Base-by-base conservation (phyloP, 1,140 invertebrate species). In the Danaus plexippus region DNA sequence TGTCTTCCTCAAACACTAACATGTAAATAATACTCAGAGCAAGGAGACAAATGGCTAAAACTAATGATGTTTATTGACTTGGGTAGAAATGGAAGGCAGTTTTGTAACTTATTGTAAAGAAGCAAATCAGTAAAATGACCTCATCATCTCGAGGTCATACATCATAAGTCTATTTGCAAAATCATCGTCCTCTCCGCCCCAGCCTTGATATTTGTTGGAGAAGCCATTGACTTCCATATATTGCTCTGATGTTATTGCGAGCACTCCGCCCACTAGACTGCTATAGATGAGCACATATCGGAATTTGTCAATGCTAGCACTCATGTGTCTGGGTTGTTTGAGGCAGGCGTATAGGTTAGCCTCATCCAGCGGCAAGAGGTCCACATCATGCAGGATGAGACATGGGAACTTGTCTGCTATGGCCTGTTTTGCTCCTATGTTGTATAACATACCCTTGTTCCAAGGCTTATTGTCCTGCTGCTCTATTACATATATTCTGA, bases 371-470 rank as follows among this genome's bases (percentile, higher is more conserved):
- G 97, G 97, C 59, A 99, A 90, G n/a, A 99, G 87, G 89, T 99
- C 98, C 43, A 99, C 95, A 74, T 99, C 98, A 77, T 98, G 97
- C 70, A 99, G 95, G 47, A 99, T 93, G 43, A 98, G 92, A 76
- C 98, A 99, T 7, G 95, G 91, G 85, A 93, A 96, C 53, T 91
- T 89, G 44, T 89, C 82, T 44, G 89, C 89, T 8, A 91, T 89
- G 0, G 95, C 94, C 66, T 94, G 91, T 11, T 89, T 86, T 51
- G 94, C 97, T 0, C 96, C 98, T 54, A 97, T 92, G 79, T 99
- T 99, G 73, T 98, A 94, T 3, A 99, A 89, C 75, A 74, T 10
- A 0, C 95, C 97, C 68, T 97, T 92, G 89, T 99, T 99, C 80
- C 98, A 99, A 1, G 93, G 92, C 47, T 89, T 88, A 6, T 89